Evolutionary conservation across 1,140 invertebrate genomes (phyloP).

Genomic region (Pseudomyrmex sp.): DNA sequence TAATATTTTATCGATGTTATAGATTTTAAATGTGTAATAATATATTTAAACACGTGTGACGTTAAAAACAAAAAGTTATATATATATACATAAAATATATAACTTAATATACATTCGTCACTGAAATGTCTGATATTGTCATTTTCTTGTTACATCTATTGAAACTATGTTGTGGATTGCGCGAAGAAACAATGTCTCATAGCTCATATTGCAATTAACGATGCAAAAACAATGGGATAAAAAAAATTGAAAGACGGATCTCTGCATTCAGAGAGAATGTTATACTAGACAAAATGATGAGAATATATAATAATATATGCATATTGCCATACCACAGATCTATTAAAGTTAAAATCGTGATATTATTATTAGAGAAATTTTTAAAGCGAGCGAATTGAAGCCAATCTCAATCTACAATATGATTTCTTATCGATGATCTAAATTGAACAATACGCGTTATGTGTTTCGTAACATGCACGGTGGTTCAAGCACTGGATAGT

Average conservation of each 20-base stretch:
- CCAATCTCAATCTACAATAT: constrained; percentile 26
- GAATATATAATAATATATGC: background rate
- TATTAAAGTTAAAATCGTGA: constrained; percentile 52
- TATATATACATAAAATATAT: background rate
- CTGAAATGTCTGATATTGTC: background rate
- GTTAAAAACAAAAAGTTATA: background rate
- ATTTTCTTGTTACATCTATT: constrained; percentile 25
- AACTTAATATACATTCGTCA: constrained; percentile 5
- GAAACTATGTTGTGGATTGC: constrained; percentile 2
- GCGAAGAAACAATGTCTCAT: constrained; percentile 55
- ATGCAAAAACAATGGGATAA: constrained; percentile 34
- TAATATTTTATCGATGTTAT: constrained; percentile 24
- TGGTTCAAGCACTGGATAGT: constrained; percentile 43
- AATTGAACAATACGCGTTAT: constrained; percentile 27
- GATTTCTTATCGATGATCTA: constrained; percentile 22
- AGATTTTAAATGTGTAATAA: background rate
- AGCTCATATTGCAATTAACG: constrained; percentile 35
- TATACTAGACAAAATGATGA: background rate
- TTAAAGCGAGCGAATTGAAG: constrained; percentile 16
- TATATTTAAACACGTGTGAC: background rate
- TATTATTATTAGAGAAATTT: constrained; percentile 55
- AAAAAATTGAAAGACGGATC: constrained; percentile 18
- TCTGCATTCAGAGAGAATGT: background rate
- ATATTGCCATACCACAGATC: constrained; percentile 55
- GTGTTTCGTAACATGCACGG: background rate